Base-by-base conservation (phyloP, 2,797 vertebrate genomes). In the Glyptemys insculpta region DNA sequence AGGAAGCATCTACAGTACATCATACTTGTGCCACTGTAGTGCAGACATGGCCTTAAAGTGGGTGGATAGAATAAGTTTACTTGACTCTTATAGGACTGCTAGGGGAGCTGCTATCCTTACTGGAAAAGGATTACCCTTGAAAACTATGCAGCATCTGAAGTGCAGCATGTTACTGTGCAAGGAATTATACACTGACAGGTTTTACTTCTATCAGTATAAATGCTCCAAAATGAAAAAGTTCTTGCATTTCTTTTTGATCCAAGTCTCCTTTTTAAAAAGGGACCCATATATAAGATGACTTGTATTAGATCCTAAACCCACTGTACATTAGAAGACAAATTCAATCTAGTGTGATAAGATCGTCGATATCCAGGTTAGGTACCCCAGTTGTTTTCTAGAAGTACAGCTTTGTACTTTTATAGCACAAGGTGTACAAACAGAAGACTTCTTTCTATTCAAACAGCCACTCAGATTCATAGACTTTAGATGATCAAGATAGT, bases 51-150 rank as follows among this genome's bases (percentile, higher is more conserved):
- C 11, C 79, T 14, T 14, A 52, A 76, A 80, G 74, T 12, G n/a
- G 59, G 44, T 83, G 62, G 59, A 79, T 65, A 83, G 15, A 44
- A 56, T 34, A 65, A 19, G 19, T 62, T 82, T 53, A 82, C 37
- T 90, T 90, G 91, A 72, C 88, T 85, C 79, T 50, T 62, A 41
- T 12, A 59, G 52, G 57, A 82, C 88, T 85, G 6, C 87, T 82
- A 90, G 85, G 81, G 83, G 74, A 53, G n/a, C 41, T 44, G 78
- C 56, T 59, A 78, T 59, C 44, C 78, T 85, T 57, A 31, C 72
- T 82, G 72, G 79, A 25, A 86, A n/a, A 89, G 62, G 62, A 81
- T 82, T 90, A 54, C 14, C 68, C 72, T 54, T 85, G 81, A 85
- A 65, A 92, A 87, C 65, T 27, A 90, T 1, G 3, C 50, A 79